phyloP scores from a whole-genome alignment of 92 coral and sea anemone species.

The Diadumene lineata region DNA sequence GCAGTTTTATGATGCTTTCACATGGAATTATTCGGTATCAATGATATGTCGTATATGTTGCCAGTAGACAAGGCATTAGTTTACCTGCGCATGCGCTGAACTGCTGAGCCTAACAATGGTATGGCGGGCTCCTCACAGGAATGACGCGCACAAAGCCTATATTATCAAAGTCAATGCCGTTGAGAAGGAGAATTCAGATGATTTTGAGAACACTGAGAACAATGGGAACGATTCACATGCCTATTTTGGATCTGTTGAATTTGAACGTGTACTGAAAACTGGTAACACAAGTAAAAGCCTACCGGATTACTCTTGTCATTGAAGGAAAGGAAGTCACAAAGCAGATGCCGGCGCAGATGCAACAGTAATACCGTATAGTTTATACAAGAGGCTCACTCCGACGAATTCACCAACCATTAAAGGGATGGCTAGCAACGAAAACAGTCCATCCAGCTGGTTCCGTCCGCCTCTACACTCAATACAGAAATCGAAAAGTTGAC shows the following conservation, averaged over 20 bases:
- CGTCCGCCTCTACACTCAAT: slow-evolving; percentile 44
- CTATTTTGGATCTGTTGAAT: slow-evolving; percentile 58
- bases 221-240: slow-evolving; percentile 27
- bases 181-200: slow-evolving; percentile 11
- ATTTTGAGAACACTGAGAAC: too few relatives aligned
- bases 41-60: too few relatives aligned
- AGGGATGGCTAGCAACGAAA: slow-evolving; percentile 56
- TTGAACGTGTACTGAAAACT: slow-evolving; percentile 28
- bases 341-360: slow-evolving; percentile 69
- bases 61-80: too few relatives aligned
- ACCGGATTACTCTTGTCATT: slow-evolving; percentile 29
- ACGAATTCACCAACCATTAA: slow-evolving; percentile 51
- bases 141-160: too few relatives aligned
- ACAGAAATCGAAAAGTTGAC: slow-evolving; percentile 33
- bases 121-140: too few relatives aligned
- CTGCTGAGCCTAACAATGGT: too few relatives aligned
- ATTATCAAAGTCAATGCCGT: too few relatives aligned
- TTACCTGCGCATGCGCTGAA: too few relatives aligned
- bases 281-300: slow-evolving; percentile 23
- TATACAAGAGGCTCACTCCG: slow-evolving; percentile 47
- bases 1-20: too few relatives aligned
- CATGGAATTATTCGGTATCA: too few relatives aligned
- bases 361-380: slow-evolving; percentile 58
- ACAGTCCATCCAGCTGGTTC: slow-evolving; percentile 45
- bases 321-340: slow-evolving; percentile 36